Evolutionary conservation across 2,113 vertebrate species (phyloP), one percentile per base, ranked within the genome.

Genomic region (Daubentonia madagascariensis): DNA sequence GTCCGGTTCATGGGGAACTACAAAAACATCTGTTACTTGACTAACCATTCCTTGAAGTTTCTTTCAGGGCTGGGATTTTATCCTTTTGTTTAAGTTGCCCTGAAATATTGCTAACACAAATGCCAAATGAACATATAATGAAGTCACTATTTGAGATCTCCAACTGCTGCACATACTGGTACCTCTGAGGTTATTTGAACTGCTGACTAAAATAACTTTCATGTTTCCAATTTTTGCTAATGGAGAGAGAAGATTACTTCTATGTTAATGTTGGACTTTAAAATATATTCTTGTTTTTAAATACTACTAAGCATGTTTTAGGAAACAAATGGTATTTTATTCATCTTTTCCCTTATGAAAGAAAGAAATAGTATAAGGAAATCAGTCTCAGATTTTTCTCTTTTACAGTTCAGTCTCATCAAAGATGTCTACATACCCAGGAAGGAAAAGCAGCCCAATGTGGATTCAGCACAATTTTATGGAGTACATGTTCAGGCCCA

Each of bases 91-190:
- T 93, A 61, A 28, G 6, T n/a, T 91, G 10, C 54, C n/a, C 72
- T 79, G 52, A 87, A 8, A 85, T 84, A 48, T 22, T 76, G 32
- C 48, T 35, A 85, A 75, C 50, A 45, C 18, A 90, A 95, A 87
- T 92, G 30, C 20, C 61, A 93, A 89, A 48, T 68, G n/a, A 35
- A 76, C 73, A 65, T 61, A 48, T 32, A 76, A 85, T 72, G 10
- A 94, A 68, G 87, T 89, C 61, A 86, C 18, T 78, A 45, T 73
- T 78, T 98, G 78, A 89, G 48, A 61, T 61, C 43, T 90, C 63
- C 25, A 78, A 61, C 93, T 45, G 50, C 25, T 35, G 25, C 22
- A n/a, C n/a, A 40, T 16, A 67, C 40, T 17, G 63, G 59, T 40
- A 48, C 57, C 4, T 59, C 48, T 95, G 37, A 83, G 8, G 9